phyloP scores from a whole-genome alignment of 35 echinoderm and acorn worm genomes.

The Hemicentrotus pulcherrimus region DNA sequence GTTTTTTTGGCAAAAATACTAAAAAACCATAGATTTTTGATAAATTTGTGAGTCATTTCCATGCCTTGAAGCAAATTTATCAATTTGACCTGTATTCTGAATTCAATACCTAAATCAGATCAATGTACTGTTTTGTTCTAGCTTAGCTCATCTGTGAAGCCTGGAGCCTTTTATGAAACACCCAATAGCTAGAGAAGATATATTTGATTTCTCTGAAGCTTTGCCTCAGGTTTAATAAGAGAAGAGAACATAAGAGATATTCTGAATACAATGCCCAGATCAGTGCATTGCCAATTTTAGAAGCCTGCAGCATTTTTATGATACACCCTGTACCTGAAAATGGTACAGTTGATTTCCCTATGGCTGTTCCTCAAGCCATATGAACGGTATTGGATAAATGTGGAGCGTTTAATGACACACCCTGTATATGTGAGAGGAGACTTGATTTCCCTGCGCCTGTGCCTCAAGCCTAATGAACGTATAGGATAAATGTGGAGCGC shows the following conservation, averaged over 20 bases:
- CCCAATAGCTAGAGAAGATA: not conserved
- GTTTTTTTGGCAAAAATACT: not conserved
- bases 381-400: not conserved
- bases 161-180: not conserved
- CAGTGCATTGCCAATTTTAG: not conserved
- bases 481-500: not conserved
- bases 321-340: not conserved
- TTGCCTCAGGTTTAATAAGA: not conserved
- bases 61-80: not conserved
- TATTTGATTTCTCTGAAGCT: not conserved
- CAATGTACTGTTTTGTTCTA: not conserved
- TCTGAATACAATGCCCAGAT: not conserved
- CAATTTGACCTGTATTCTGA: not conserved
- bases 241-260: not conserved
- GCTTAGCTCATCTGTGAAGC: not conserved
- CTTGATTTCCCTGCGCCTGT: not conserved
- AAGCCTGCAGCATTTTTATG: not conserved
- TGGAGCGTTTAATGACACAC: not conserved
- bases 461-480: not conserved
- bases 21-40: not conserved
- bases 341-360: not conserved
- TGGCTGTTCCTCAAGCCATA: not conserved
- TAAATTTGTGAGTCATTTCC: not conserved
- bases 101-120: not conserved
- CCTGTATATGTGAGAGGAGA: not conserved